Evolutionary conservation across 2,797 vertebrate genomes (phyloP).

Genomic region (Sebastiscus albofasciatus): DNA sequence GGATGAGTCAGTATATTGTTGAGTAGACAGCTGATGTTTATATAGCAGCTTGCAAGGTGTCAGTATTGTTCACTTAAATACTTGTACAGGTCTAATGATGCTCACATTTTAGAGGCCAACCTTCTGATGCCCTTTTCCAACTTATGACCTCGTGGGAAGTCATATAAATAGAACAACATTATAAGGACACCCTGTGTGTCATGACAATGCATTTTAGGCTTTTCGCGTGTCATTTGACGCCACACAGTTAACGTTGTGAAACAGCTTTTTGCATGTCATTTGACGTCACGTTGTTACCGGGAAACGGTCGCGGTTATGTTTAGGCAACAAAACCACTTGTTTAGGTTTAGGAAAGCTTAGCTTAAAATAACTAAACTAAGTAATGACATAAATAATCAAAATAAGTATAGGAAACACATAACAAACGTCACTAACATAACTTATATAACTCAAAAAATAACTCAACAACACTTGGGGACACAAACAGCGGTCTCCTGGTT

Average conservation of each 20-base stretch:
- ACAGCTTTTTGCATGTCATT: accelerated
- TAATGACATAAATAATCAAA: too few species aligned
- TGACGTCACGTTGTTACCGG: accelerated
- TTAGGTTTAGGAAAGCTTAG: too few species aligned
- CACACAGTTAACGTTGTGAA: background rate
- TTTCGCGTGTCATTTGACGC: background rate
- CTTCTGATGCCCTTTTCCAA: background rate
- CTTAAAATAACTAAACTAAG: too few species aligned
- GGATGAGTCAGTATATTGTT: background rate
- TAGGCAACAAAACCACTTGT: accelerated
- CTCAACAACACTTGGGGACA: too few species aligned
- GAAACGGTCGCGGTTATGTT: too few species aligned
- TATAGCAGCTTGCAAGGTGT: background rate
- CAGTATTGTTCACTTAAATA: background rate
- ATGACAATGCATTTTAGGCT: background rate
- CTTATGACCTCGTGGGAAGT: background rate
- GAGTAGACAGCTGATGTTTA: slow-evolving; percentile 1
- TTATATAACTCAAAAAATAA: too few species aligned
- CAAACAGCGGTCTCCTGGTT: too few species aligned
- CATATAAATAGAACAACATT: background rate
- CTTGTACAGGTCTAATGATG: background rate
- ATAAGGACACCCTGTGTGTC: accelerated
- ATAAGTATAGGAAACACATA: too few species aligned
- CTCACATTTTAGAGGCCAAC: background rate
- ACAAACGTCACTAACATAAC: too few species aligned